phyloP scores from a whole-genome alignment of 1,140 invertebrate species.

The Lepidurus packardi region DNA sequence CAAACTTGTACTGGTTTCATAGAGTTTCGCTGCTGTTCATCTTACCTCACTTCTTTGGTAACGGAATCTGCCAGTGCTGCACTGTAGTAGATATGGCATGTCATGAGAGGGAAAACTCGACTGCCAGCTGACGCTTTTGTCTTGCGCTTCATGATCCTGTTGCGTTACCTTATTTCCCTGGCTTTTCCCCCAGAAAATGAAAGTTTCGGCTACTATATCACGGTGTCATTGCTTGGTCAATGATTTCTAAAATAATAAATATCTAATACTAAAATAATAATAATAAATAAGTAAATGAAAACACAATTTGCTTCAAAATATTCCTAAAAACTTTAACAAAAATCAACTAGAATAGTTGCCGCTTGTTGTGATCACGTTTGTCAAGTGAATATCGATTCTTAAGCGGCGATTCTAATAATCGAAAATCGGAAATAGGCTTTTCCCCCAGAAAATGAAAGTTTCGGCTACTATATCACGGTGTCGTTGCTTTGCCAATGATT shows the following conservation, averaged over 20 bases:
- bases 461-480: not conserved
- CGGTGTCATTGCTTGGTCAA: not conserved
- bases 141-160: not conserved
- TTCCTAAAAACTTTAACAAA: too few relatives aligned
- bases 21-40: not conserved
- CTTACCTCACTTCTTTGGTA: too few relatives aligned
- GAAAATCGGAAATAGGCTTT: not conserved
- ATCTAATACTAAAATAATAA: too few relatives aligned
- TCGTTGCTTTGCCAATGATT: not conserved
- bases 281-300: too few relatives aligned
- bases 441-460: not conserved
- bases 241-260: too few relatives aligned
- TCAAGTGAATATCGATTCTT: too few relatives aligned
- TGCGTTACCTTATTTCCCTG: not conserved
- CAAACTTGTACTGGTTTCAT: not conserved
- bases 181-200: not conserved
- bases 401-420: too few relatives aligned
- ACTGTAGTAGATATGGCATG: not conserved
- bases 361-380: too few relatives aligned
- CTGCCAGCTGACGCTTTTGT: constrained; percentile 18
- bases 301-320: too few relatives aligned
- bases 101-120: constrained; percentile 8
- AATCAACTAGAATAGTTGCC: too few relatives aligned
- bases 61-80: too few relatives aligned
- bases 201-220: not conserved